Base-by-base conservation (phyloP, 2,113 vertebrate genomes). In the Hemiprocne comata region DNA sequence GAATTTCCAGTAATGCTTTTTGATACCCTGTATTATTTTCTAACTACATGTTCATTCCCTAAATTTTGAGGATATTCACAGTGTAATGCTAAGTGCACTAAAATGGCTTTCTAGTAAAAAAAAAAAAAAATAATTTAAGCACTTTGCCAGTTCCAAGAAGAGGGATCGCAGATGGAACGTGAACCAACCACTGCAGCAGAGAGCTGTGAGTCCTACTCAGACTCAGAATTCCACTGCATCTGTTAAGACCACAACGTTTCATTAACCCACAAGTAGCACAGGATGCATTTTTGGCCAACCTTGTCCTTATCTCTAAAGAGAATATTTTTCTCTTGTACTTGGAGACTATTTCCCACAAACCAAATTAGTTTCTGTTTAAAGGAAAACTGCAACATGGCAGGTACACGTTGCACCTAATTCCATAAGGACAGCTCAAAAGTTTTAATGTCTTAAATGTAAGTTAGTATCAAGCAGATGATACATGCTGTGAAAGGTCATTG, bases 161-260 rank as follows among this genome's bases (percentile, higher is more conserved):
- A 84, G 36, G 54, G n/a, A 51, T 33, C 7, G 3, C 91, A 92
- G 69, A 69, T 61, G 79, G 83, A 69, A 84, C 17, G 13, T 16
- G 69, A 83, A 58, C 57, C 55, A 62, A 36, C 10, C 4, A 7
- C 83, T 48, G 71, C 0, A 19, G 58, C 0, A 0, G 34, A 73
- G 79, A 4, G 8, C 72, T 44, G 44, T 4, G 54, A 84, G 60
- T 34, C 36, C 5, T 0, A 26, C 25, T 78, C 23, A 20, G 38
- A 67, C 76, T 77, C 25, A 0, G 24, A 31, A 79, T 40, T 86
- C 54, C n/a, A 9, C 51, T 5, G 10, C 72, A 78, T 50, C 91
- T 87, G 42, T 51, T 17, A 36, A 48, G 29, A 55, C 46, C 57
- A 64, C 55, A 65, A 28, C 0, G 0, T 46, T 44, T 90, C 60